These are phyloP conservation scores for Paraescarpia echinospica DNA, from an alignment of 1,140 invertebrate genomes.

Conservation along the genomic window DNA sequence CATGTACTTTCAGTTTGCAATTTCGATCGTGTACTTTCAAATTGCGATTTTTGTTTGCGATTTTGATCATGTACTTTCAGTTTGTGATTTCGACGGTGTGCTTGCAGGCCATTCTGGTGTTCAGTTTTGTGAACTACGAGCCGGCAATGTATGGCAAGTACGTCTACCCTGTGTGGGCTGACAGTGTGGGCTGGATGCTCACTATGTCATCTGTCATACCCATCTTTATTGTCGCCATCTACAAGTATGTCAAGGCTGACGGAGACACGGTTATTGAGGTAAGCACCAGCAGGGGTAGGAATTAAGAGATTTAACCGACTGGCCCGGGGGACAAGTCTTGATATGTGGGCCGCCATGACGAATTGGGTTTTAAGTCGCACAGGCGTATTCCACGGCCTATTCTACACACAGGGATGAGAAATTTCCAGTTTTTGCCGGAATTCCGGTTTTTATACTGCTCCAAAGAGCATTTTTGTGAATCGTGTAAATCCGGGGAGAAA, in stretches of 20 bases:
- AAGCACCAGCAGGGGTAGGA: too few relatives aligned
- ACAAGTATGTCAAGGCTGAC: conserved; percentile 25
- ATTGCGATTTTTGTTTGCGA: too few relatives aligned
- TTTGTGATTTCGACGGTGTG: background rate
- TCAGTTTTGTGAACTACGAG: conserved; percentile 25
- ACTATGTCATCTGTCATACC: conserved; percentile 27
- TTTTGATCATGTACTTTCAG: background rate
- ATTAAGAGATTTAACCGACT: too few relatives aligned
- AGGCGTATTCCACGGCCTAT: too few relatives aligned
- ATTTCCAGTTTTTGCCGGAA: too few relatives aligned
- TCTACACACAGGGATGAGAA: too few relatives aligned
- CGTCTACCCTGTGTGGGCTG: conserved; percentile 28
- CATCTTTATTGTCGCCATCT: conserved; percentile 29
- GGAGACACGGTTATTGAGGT: conserved; percentile 1
- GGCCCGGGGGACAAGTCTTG: too few relatives aligned
- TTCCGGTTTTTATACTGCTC: too few relatives aligned
- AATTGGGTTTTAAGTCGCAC: too few relatives aligned
- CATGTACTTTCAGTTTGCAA: background rate
- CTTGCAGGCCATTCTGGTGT: conserved; percentile 25
- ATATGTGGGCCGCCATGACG: too few relatives aligned
- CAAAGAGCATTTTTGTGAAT: too few relatives aligned
- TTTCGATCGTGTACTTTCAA: background rate
- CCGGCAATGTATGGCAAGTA: conserved; percentile 20
- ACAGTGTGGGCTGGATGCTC: conserved; percentile 26
- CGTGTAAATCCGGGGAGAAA: too few relatives aligned